A percentile compares a stretch with the other conserved stretches of the same genome.
phyloP scores from a whole-genome alignment of 2,797 vertebrate species.

The Simalia tracyae region DNA sequence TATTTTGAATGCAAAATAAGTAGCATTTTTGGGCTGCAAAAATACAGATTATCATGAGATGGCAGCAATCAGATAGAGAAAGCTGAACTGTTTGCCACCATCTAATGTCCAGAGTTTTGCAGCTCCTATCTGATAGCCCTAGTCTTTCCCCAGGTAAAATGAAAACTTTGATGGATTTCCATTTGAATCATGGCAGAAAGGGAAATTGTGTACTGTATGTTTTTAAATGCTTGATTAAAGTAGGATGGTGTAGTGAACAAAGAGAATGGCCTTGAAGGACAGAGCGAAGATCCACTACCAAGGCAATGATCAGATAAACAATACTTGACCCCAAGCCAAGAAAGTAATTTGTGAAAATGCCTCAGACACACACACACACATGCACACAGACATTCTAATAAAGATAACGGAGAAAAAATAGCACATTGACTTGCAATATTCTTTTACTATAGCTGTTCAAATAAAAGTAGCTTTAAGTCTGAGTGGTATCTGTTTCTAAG shows the following conservation, averaged over 20 bases:
- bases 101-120: neutral
- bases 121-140: neutral
- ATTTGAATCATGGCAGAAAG: neutral
- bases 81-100: neutral
- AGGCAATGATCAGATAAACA: neutral
- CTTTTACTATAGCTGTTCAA: neutral
- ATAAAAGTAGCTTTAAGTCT: neutral
- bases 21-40: neutral
- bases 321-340: neutral
- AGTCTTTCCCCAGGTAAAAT: neutral
- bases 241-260: neutral
- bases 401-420: neutral
- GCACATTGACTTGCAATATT: neutral
- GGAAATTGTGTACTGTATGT: neutral
- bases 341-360: neutral
- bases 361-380: neutral
- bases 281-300: neutral
- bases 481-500: neutral
- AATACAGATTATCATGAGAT: neutral
- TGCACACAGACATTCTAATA: neutral
- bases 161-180: neutral
- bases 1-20: neutral
- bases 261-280: neutral
- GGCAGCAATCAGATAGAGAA: neutral
- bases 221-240: neutral